Evolutionary conservation across 2,888 invertebrate species (phyloP).

Genomic region (Lasioglossum calceatum): DNA sequence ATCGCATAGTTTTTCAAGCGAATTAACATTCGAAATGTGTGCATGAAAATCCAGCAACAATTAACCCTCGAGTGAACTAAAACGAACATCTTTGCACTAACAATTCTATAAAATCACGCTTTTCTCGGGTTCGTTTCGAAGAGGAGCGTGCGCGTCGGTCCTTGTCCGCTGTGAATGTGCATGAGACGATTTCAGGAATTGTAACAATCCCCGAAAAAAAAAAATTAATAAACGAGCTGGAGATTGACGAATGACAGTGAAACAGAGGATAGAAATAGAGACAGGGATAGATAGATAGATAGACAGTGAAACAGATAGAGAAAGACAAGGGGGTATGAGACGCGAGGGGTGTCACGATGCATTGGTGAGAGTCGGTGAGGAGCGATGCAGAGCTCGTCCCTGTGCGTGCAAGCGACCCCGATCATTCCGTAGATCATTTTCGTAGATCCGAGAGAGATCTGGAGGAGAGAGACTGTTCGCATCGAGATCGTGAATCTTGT

Average conservation of each 20-base stretch:
- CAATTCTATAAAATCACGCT: background rate
- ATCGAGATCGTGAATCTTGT: conserved; percentile 9
- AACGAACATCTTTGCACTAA: background rate
- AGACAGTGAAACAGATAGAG: background rate
- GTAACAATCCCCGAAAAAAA: background rate
- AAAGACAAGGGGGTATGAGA: background rate
- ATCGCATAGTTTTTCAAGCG: background rate
- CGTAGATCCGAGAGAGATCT: background rate
- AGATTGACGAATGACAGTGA: background rate
- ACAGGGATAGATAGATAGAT: background rate
- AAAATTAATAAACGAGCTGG: background rate
- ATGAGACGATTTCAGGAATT: conserved; percentile 21
- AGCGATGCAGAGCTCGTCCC: conserved; percentile 30
- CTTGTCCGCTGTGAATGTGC: conserved; percentile 44
- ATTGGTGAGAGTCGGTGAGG: conserved; percentile 6
- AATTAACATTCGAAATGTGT: background rate
- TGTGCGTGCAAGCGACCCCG: background rate
- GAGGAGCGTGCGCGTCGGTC: conserved; percentile 59
- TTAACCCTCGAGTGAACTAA: background rate
- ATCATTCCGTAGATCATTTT: background rate
- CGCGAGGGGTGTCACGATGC: conserved; percentile 3
- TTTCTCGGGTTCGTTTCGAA: conserved; percentile 51
- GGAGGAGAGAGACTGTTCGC: conserved; percentile 1
- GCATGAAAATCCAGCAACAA: background rate
- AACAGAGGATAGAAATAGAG: background rate